Evolutionary conservation across 2,888 invertebrate genomes (phyloP).

Genomic region (Amphimallon solstitiale): DNA sequence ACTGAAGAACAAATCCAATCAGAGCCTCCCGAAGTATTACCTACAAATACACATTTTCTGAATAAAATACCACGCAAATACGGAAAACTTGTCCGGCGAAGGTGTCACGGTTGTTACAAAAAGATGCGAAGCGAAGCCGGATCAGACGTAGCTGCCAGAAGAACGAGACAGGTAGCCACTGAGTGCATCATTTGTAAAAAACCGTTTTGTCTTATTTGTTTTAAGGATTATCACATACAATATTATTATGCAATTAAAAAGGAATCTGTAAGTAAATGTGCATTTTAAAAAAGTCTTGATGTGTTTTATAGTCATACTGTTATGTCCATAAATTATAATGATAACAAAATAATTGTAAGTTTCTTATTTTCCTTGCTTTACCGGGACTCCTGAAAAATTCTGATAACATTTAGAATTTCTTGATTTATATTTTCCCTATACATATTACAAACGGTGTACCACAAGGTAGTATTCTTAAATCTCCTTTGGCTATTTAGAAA

Average conservation of each 20-base stretch:
- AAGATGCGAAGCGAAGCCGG: constrained; percentile 9
- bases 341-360: background rate
- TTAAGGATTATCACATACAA: constrained; percentile 1
- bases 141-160: constrained; percentile 13
- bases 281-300: background rate
- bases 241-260: constrained; percentile 1
- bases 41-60: constrained; percentile 14
- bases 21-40: background rate
- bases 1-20: background rate
- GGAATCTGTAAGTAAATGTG: background rate
- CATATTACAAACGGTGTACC: too few species aligned
- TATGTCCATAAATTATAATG: background rate
- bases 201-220: constrained; percentile 17
- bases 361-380: too few species aligned
- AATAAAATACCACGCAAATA: constrained; percentile 4
- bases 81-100: constrained; percentile 15
- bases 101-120: constrained; percentile 27
- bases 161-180: constrained; percentile 29
- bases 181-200: constrained; percentile 15
- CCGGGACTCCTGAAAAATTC: too few species aligned
- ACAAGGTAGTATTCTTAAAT: too few species aligned
- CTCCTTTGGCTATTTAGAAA: too few species aligned
- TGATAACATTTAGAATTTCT: too few species aligned
- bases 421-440: too few species aligned
- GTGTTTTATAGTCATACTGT: background rate